phyloP scores from a whole-genome alignment of 1,140 invertebrate genomes.

The Carposina sasakii region DNA sequence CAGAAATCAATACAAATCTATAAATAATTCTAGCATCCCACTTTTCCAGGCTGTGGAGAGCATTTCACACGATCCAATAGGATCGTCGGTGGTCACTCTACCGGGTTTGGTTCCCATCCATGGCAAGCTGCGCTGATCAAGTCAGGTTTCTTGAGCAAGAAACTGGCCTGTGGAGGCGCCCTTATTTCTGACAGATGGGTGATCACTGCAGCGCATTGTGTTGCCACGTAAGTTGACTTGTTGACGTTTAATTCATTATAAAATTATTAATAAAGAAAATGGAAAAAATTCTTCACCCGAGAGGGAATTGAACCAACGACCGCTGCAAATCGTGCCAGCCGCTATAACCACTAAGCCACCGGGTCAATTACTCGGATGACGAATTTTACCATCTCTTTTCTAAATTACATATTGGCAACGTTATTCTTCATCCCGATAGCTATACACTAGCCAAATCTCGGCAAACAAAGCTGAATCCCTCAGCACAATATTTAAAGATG shows the following conservation, averaged over 20 bases:
- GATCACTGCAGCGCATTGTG: slow-evolving; percentile 90
- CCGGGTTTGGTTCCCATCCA: slow-evolving; percentile 92
- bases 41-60: slow-evolving; percentile 85
- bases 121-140: slow-evolving; percentile 97
- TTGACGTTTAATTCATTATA: not conserved
- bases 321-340: no score
- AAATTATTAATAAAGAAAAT: no score
- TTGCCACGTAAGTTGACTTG: slow-evolving; percentile 84
- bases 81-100: slow-evolving; percentile 93
- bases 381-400: no score
- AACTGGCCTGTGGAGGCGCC: slow-evolving; percentile 92
- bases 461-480: no score
- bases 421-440: no score
- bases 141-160: slow-evolving; percentile 90
- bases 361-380: no score
- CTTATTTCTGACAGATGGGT: slow-evolving; percentile 93
- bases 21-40: not conserved
- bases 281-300: no score
- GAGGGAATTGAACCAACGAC: no score
- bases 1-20: not conserved
- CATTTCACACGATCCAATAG: slow-evolving; percentile 88
- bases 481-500: no score
- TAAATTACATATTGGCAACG: no score
- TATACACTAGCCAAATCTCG: no score
- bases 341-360: no score